phyloP scores from a whole-genome alignment of 2,113 vertebrate species.

The Anolis carolinensis region DNA sequence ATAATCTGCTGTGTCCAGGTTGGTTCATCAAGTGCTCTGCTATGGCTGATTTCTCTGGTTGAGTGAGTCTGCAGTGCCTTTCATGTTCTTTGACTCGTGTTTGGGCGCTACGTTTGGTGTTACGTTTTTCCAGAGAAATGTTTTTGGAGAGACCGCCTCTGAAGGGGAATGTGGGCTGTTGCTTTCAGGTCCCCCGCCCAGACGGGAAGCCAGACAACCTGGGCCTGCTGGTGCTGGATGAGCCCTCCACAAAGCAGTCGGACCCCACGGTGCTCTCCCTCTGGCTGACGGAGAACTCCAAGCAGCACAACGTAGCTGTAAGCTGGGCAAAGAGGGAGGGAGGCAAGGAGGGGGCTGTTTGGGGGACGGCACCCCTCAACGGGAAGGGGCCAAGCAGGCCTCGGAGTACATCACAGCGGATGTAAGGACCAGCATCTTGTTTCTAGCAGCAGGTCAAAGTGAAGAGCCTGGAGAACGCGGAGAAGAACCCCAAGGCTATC shows the following conservation, averaged over 20 bases:
- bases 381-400: too few species aligned
- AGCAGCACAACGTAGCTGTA: conserved; percentile 86
- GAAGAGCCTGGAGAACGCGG: conserved; percentile 86
- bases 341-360: accelerated
- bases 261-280: conserved; percentile 93
- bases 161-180: too few species aligned
- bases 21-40: too few species aligned
- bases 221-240: conserved; percentile 90
- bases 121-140: too few species aligned
- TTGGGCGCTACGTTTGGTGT: too few species aligned
- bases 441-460: conserved; percentile 86
- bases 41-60: too few species aligned
- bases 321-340: conserved; percentile 31
- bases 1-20: too few species aligned
- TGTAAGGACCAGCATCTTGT: not conserved
- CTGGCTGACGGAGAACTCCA: conserved; percentile 93
- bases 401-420: accelerated
- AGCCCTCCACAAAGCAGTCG: conserved; percentile 92
- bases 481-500: conserved; percentile 85
- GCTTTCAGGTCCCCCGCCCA: conserved; percentile 85
- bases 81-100: too few species aligned
- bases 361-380: too few species aligned
- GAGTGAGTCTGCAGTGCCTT: too few species aligned
- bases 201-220: conserved; percentile 86
- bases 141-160: too few species aligned